Evolutionary conservation across 2,113 vertebrate genomes (phyloP).

Genomic region (Vidua macroura): DNA sequence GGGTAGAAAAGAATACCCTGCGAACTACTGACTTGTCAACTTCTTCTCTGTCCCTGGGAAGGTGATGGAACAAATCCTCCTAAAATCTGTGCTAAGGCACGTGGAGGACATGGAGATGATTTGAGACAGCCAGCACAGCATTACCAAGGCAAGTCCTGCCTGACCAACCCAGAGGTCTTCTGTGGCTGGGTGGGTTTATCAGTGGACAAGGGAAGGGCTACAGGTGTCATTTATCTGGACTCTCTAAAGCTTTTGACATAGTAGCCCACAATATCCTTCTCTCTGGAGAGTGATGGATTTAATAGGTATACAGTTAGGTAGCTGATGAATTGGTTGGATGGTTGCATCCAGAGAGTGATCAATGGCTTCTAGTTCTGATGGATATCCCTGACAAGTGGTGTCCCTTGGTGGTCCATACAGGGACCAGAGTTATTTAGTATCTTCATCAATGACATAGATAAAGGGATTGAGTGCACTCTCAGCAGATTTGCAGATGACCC

Average conservation of each 20-base stretch:
- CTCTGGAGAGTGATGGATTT: not conserved
- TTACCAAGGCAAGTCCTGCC: not conserved
- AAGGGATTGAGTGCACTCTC: accelerated
- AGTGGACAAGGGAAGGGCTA: not conserved
- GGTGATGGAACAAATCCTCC: not conserved
- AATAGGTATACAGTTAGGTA: not conserved
- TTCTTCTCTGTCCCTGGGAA: not conserved
- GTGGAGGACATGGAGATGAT: not conserved
- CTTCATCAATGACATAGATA: not conserved
- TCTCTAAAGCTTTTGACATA: not conserved
- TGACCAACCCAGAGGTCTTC: not conserved
- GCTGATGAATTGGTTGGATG: not conserved
- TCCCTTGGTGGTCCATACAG: not conserved
- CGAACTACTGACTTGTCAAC: not conserved
- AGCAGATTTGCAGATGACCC: not conserved
- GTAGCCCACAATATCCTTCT: not conserved
- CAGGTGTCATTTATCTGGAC: not conserved
- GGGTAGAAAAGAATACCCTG: not conserved
- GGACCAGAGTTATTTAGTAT: not conserved
- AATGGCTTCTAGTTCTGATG: not conserved
- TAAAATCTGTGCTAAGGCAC: not conserved
- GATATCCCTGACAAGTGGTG: not conserved
- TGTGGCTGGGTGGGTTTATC: not conserved
- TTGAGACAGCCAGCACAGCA: not conserved
- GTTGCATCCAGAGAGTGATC: not conserved